Evolutionary conservation across 2,113 vertebrate genomes (phyloP).

Genomic region (Raja brachyura): DNA sequence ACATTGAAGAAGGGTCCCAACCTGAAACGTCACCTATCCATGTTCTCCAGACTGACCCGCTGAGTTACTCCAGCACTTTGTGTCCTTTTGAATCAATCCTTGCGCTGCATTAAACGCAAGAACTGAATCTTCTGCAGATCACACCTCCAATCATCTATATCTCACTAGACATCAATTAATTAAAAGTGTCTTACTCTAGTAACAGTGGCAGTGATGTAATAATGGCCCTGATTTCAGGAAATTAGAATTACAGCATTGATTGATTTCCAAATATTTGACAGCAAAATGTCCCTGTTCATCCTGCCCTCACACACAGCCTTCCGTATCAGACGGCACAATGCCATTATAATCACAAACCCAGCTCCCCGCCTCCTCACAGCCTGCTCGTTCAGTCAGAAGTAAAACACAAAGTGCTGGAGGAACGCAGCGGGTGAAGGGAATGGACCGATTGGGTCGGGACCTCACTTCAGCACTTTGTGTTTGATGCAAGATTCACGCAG

Average conservation of each 20-base stretch:
- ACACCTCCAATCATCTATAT: not conserved
- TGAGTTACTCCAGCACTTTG: too few species aligned
- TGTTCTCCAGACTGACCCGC: too few species aligned
- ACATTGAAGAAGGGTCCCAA: too few species aligned
- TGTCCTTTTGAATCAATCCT: not conserved
- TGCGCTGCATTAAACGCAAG: not conserved
- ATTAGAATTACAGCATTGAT: not conserved
- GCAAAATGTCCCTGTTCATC: not conserved
- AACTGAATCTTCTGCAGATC: not conserved
- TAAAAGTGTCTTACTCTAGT: not conserved
- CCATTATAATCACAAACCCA: not conserved
- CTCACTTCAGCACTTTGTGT: too few species aligned
- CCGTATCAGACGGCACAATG: not conserved
- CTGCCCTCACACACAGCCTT: not conserved
- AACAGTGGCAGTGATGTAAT: not conserved
- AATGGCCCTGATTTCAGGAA: not conserved
- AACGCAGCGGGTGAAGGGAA: too few species aligned
- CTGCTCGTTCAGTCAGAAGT: too few species aligned
- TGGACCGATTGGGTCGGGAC: too few species aligned
- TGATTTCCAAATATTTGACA: not conserved
- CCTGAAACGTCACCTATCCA: too few species aligned
- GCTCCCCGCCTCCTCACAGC: not conserved
- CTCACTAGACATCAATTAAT: not conserved
- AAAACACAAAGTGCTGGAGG: too few species aligned
- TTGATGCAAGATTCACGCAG: too few species aligned